Evolutionary conservation across 2,113 vertebrate genomes (phyloP).

Genomic region (Chlamydotis undulata): DNA sequence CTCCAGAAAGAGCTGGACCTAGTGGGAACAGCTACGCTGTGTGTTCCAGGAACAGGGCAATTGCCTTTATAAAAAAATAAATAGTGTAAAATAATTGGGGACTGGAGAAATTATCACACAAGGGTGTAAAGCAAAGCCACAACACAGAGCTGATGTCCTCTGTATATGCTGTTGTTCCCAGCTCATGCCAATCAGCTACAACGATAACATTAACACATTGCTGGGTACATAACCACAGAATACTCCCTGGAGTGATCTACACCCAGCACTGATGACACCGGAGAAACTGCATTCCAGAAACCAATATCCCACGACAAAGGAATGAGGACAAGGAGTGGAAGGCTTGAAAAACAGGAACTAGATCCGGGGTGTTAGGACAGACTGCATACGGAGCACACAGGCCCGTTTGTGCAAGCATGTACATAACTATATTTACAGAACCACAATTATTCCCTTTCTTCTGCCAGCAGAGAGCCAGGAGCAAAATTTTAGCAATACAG

Average conservation of each 20-base stretch:
- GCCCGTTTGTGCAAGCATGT: conserved; percentile 57
- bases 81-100: background rate
- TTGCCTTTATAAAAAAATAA: background rate
- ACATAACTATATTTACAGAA: conserved; percentile 57
- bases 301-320: conserved; percentile 67
- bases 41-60: background rate
- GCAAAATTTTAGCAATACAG: conserved; percentile 26
- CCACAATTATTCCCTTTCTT: conserved; percentile 57
- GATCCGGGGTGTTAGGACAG: conserved; percentile 39
- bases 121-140: conserved; percentile 29
- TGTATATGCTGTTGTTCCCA: background rate
- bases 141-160: conserved; percentile 19
- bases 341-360: conserved; percentile 61
- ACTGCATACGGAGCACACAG: background rate
- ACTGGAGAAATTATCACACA: background rate
- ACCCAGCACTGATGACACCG: conserved; percentile 69
- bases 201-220: conserved; percentile 52
- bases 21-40: background rate
- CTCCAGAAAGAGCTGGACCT: background rate
- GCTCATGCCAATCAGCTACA: conserved; percentile 16
- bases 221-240: conserved; percentile 52
- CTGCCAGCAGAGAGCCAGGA: conserved; percentile 52
- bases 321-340: conserved; percentile 66
- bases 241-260: conserved; percentile 66
- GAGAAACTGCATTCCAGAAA: conserved; percentile 75